Evolutionary conservation across 2,797 vertebrate genomes (phyloP), one percentile per base, ranked within the genome.

Genomic region (Setipinna tenuifilis): DNA sequence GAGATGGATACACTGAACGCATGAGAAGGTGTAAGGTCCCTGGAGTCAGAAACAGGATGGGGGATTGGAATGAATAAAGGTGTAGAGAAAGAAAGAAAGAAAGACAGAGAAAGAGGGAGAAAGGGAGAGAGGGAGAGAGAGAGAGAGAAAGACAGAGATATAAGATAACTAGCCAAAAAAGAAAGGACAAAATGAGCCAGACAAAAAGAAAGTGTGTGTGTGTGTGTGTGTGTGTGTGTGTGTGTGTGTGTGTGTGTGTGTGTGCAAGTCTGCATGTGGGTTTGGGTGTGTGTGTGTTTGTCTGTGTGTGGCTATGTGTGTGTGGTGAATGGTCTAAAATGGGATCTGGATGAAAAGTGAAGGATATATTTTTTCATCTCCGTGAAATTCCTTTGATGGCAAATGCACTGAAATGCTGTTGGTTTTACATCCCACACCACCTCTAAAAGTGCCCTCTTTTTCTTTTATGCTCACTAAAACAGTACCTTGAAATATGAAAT

Each of bases 401-500:
- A 21, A 85, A 82, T 71, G 88, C 75, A 58, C 83, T 61, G 84
- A 86, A 88, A 87, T 81, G 44, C 31, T 50, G 62, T 89, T 87
- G 83, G 82, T 85, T 92, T 93, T 88, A 86, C 88, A 84, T 90
- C 88, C 35, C 50, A 10, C 10, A 48, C n/a, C 71, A 80, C 35
- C 3, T n/a, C 84, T 81, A 83, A 89, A 89, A 87, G 35, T 89
- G 35, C 14, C 84, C 57, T 82, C 61, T 83, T 88, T 89, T 54
- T 85, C 88, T 88, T 89, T 84, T 58, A 81, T 81, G 54, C 75
- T 83, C 80, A 84, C 83, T 71, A 90, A 88, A 88, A 88, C 85
- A 88, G 80, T 65, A 80, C 83, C 82, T 83, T 84, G 84, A 59
- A 85, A 75, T 86, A 92, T 85, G 71, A 89, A 92, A 92, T 93